These are phyloP conservation scores for Chrysocyon brachyurus DNA, from an alignment of 2,797 vertebrate genomes.

Conservation along the genomic window DNA sequence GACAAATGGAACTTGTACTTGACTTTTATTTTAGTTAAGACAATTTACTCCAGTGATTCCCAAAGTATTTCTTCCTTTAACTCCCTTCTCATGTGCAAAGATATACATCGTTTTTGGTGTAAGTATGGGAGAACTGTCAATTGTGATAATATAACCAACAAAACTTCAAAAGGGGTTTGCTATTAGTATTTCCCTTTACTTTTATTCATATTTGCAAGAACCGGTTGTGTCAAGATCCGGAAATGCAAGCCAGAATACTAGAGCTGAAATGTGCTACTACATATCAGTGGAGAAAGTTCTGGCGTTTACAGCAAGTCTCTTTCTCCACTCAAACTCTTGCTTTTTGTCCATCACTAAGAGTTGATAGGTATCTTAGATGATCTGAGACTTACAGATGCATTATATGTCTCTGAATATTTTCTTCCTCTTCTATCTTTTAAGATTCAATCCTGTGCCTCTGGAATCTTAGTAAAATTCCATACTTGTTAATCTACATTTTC, in stretches of 20 bases:
- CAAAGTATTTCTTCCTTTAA: constrained; percentile 8
- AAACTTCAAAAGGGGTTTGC: neutral
- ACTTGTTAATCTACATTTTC: neutral
- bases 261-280: neutral
- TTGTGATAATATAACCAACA: neutral
- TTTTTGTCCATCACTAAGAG: neutral
- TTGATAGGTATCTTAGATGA: neutral
- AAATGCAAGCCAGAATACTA: neutral
- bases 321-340: neutral
- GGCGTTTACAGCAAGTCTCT: neutral
- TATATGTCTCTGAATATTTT: neutral
- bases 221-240: neutral
- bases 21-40: neutral
- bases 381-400: neutral
- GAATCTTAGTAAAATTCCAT: neutral
- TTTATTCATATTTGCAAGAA: neutral
- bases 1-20: neutral
- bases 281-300: neutral
- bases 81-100: neutral
- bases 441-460: neutral
- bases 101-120: neutral
- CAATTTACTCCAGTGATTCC: neutral
- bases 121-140: neutral
- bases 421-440: neutral
- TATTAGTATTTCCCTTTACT: neutral